phyloP scores from a whole-genome alignment of 2,113 vertebrate species.

The Bettongia penicillata region DNA sequence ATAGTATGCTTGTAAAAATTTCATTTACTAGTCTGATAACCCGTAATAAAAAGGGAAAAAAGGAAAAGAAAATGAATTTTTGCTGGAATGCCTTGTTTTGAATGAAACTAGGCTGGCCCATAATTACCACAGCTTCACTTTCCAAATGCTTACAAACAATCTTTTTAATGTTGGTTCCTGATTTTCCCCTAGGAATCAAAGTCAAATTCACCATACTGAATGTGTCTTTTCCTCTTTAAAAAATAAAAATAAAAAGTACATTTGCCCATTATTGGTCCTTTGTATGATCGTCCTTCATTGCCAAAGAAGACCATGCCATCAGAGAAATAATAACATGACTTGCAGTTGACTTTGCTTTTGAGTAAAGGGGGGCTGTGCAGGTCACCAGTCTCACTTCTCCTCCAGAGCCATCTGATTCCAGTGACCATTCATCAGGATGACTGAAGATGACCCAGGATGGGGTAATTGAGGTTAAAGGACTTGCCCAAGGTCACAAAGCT shows the following conservation, averaged over 20 bases:
- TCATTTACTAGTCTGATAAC: neutral
- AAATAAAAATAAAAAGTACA: neutral
- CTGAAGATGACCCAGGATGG: too few relatives aligned
- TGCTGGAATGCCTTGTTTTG: neutral
- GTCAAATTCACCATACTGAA: neutral
- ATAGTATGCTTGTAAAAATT: neutral
- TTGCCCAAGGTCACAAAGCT: too few relatives aligned
- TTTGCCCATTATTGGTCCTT: neutral
- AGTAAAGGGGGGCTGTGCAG: too few relatives aligned
- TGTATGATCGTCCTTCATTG: too few relatives aligned
- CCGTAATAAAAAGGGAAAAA: neutral
- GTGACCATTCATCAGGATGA: too few relatives aligned
- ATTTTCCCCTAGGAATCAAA: neutral
- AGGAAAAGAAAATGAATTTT: neutral
- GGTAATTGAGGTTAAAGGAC: too few relatives aligned
- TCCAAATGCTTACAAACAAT: neutral
- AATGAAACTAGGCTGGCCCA: neutral
- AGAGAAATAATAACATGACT: too few relatives aligned
- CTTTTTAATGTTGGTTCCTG: neutral
- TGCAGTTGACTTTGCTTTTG: too few relatives aligned
- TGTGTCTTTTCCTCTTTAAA: neutral
- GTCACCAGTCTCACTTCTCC: too few relatives aligned
- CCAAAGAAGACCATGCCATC: too few relatives aligned
- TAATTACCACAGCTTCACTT: neutral
- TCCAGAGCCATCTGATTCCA: too few relatives aligned